These are phyloP conservation scores for Oreochromis aureus DNA, from an alignment of 2,113 vertebrate genomes.

Conservation along the genomic window DNA sequence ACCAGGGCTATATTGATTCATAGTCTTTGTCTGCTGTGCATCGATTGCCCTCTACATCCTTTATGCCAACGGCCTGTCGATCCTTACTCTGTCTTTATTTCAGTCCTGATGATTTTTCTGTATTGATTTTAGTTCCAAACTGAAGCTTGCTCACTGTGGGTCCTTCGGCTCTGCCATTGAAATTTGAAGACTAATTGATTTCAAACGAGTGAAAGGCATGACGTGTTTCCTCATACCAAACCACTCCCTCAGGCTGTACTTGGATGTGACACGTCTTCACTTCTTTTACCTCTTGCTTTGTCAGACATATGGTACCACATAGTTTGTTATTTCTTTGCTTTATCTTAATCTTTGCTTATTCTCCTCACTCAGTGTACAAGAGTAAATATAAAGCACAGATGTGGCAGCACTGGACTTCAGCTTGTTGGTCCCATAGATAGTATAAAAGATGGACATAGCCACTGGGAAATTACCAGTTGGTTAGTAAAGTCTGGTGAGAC, in stretches of 20 bases:
- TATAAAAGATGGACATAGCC: neutral
- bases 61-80: neutral
- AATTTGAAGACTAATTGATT: slow-evolving; percentile 18
- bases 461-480: neutral
- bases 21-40: neutral
- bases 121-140: slow-evolving; percentile 34
- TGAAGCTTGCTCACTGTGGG: neutral
- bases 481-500: neutral
- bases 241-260: neutral
- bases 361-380: neutral
- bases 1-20: neutral
- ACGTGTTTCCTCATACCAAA: neutral
- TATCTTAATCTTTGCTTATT: neutral
- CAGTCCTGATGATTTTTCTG: slow-evolving; percentile 21
- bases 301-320: rapidly evolving
- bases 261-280: neutral
- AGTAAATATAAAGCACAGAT: neutral
- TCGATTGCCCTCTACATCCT: slow-evolving; percentile 17
- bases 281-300: neutral
- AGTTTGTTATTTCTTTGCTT: neutral
- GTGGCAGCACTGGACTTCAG: neutral
- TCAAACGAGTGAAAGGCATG: neutral
- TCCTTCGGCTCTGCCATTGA: neutral
- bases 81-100: neutral
- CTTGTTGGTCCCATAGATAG: neutral